Base-by-base conservation (phyloP, 2,797 vertebrate species). In the Taeniopygia guttata region DNA sequence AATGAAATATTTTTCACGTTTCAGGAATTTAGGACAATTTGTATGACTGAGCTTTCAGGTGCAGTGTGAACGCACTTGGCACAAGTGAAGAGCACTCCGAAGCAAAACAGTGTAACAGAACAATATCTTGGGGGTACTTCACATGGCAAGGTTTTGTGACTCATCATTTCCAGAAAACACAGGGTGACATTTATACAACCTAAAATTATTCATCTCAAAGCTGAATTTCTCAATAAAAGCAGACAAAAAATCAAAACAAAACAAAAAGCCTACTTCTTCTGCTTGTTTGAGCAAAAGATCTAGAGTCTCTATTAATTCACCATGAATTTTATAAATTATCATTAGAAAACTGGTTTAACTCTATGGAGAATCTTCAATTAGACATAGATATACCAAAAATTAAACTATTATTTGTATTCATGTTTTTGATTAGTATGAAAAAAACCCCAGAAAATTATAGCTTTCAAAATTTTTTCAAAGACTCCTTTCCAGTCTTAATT, bases 1-100 rank as follows among this genome's bases (percentile, higher is more conserved):
- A 46, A 36, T 21, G 56, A 73, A 29, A 23, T 68, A 48, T 21
- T 36, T 7, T 55, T 58, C 26, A 36, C 14, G 7, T 54, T 58
- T 43, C 36, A 34, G 62, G 21, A 80, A 48, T 27, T 76, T 45
- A 45, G n/a, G 7, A 60, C 8, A 30, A 52, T 32, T 43, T 68
- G 9, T 43, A 46, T 19, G n/a, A 49, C 18, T 64, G 21, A 49
- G 16, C 43, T 75, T 62, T 40, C 32, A 68, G 13, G 36, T 18
- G 3, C 13, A 48, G 3, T 49, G n/a, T 2, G 3, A 42, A 42
- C 2, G 1, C 1, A 18, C 8, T 64, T 60, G 22, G 22, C 8
- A 16, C 4, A 36, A 23, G 21, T 25, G 14, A 83, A 54, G 9
- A 82, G 26, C 15, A 27, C 25, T 29, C 3, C 58, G 75, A 56